Evolutionary conservation across 2,113 vertebrate genomes (phyloP).

Genomic region (Mobula birostris): DNA sequence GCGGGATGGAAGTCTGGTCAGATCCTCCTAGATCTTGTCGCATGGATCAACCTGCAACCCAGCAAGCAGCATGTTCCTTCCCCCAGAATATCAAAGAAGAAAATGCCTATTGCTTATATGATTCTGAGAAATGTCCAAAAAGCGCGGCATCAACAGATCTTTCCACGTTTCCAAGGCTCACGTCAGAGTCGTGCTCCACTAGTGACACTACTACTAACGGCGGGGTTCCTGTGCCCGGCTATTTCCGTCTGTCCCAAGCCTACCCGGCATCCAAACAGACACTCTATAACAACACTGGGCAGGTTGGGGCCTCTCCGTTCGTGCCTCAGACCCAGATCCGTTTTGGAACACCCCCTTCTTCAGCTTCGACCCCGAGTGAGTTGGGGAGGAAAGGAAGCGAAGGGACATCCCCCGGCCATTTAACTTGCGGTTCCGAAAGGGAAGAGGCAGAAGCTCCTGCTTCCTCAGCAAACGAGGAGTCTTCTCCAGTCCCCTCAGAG

Average conservation of each 20-base stretch:
- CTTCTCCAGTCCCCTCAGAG: slow-evolving; percentile 80
- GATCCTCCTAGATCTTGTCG: slow-evolving; percentile 82
- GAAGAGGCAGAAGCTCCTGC: slow-evolving; percentile 74
- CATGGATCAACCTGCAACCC: slow-evolving; percentile 76
- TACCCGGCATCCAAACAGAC: slow-evolving; percentile 76
- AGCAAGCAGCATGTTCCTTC: slow-evolving; percentile 79
- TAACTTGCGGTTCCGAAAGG: slow-evolving; percentile 64
- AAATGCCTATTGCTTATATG: slow-evolving; percentile 89
- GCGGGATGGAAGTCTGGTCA: slow-evolving; percentile 90
- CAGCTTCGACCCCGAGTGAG: slow-evolving; percentile 62
- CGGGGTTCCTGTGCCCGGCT: slow-evolving; percentile 87
- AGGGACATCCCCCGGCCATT: slow-evolving; percentile 63
- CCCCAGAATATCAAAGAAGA: slow-evolving; percentile 93
- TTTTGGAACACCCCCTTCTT: slow-evolving; percentile 65
- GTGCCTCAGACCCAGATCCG: slow-evolving; percentile 65
- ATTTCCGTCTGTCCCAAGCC: slow-evolving; percentile 94
- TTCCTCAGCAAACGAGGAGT: slow-evolving; percentile 79
- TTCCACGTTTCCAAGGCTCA: slow-evolving; percentile 68
- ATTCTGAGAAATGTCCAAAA: slow-evolving; percentile 89
- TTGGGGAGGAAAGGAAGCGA: slow-evolving; percentile 68
- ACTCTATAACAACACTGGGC: slow-evolving; percentile 58
- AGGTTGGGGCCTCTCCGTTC: slow-evolving; percentile 66
- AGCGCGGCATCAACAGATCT: slow-evolving; percentile 67
- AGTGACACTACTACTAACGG: slow-evolving; percentile 48
- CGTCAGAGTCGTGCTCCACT: slow-evolving; percentile 62